Percentiles rank a stretch among this genome's conserved stretches.
These are phyloP conservation scores for Latrodectus elegans DNA, from an alignment of 2,888 invertebrate species.

Conservation along the genomic window DNA sequence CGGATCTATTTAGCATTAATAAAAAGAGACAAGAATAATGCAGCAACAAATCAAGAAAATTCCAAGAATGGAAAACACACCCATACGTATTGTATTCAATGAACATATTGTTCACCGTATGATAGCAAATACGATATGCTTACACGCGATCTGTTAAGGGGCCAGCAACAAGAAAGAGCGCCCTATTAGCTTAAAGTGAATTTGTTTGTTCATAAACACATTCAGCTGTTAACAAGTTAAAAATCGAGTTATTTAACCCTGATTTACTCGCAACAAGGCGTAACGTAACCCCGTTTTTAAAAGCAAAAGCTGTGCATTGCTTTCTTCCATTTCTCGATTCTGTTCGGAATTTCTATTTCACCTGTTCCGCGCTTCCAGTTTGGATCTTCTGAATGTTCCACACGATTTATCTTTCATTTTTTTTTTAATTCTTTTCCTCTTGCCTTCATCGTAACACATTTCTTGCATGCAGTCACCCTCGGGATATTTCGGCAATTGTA, in stretches of 20 bases:
- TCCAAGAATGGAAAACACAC: no score
- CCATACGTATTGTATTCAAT: no score
- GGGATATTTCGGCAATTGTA: conserved; percentile 5
- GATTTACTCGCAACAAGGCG: conserved; percentile 63
- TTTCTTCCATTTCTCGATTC: conserved; percentile 16
- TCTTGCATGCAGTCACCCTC: conserved; percentile 7
- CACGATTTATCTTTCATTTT: not conserved
- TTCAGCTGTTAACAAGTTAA: not conserved
- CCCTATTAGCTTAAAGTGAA: no score
- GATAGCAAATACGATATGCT: no score
- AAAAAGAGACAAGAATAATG: no score
- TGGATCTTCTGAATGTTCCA: not conserved
- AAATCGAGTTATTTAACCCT: conserved; percentile 49
- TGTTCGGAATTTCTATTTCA: conserved; percentile 1
- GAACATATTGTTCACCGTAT: no score
- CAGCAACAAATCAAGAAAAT: no score
- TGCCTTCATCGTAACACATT: conserved; percentile 9
- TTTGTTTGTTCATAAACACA: no score
- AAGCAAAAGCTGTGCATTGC: conserved; percentile 8
- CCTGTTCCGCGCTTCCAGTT: not conserved
- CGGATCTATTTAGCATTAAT: no score
- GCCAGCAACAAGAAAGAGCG: no score
- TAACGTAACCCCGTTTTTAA: conserved; percentile 65
- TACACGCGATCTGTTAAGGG: no score
- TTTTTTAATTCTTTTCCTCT: conserved; percentile 6